Percentiles rank a stretch among this genome's conserved stretches.
These are phyloP conservation scores for Subanguina moxae DNA, from an alignment of 1,140 invertebrate species.

Conservation along the genomic window DNA sequence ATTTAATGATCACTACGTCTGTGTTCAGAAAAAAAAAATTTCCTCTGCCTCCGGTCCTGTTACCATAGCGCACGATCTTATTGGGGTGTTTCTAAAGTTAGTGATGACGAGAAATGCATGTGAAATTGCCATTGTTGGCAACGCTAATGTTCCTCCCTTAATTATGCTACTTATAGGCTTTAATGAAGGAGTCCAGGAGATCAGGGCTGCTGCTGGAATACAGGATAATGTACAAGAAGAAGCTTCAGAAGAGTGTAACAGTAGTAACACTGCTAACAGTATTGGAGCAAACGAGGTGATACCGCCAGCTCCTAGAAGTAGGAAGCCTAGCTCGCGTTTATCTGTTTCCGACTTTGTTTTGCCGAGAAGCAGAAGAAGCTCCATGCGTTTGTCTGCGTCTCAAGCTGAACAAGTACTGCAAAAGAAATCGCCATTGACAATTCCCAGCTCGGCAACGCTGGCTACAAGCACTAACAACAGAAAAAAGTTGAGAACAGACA, in stretches of 20 bases:
- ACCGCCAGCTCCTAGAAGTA: background rate
- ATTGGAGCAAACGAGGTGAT: background rate
- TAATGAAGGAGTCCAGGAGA: slow-evolving; percentile 15
- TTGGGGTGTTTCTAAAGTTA: too few relatives aligned
- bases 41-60: too few relatives aligned
- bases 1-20: too few relatives aligned
- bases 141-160: background rate
- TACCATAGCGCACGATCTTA: too few relatives aligned
- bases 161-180: background rate
- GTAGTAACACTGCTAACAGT: background rate
- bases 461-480: background rate
- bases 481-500: slow-evolving; percentile 7
- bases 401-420: background rate
- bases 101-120: too few relatives aligned
- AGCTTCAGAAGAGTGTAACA: background rate
- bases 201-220: slow-evolving; percentile 14
- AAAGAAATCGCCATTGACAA: slow-evolving; percentile 6
- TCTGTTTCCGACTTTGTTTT: background rate
- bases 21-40: too few relatives aligned
- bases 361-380: background rate
- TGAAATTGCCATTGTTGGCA: too few relatives aligned
- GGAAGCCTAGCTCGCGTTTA: background rate
- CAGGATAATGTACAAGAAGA: background rate
- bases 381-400: background rate
- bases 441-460: background rate